phyloP scores from a whole-genome alignment of 1,140 invertebrate genomes.

The Ceratoteleas bidentatus region DNA sequence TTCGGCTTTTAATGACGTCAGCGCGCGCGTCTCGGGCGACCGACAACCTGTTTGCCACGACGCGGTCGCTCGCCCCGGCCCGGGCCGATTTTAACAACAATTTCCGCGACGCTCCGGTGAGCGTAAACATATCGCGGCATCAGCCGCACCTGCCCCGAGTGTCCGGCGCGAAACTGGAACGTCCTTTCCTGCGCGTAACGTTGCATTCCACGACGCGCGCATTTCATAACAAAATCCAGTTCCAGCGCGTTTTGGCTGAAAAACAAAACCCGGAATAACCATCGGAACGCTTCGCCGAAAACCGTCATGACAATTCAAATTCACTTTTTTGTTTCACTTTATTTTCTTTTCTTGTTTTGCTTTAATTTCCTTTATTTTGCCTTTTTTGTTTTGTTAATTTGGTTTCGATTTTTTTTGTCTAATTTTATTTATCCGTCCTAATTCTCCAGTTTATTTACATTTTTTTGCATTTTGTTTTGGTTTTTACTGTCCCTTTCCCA shows the following conservation, averaged over 20 bases:
- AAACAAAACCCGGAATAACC: no score
- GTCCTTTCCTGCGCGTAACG: constrained; percentile 21
- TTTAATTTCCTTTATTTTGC: no score
- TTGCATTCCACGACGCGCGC: constrained; percentile 26
- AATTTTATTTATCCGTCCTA: no score
- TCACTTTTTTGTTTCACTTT: no score
- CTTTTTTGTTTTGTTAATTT: no score
- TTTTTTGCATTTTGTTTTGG: constrained; percentile 3
- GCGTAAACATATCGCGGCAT: neutral
- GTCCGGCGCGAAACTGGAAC: constrained; percentile 35
- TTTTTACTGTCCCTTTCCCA: constrained; percentile 29
- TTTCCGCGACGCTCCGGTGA: neutral
- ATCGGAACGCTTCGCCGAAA: no score
- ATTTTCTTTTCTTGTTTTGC: no score
- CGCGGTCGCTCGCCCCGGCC: constrained; percentile 7
- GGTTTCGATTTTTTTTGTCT: no score
- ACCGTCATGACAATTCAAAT: no score
- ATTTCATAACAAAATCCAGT: constrained; percentile 32
- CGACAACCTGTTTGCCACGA: constrained; percentile 33
- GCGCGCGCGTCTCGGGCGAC: constrained; percentile 20
- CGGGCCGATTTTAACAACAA: no score
- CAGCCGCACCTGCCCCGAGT: constrained; percentile 41
- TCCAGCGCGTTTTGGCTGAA: no score
- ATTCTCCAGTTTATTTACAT: no score
- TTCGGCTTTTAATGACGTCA: constrained; percentile 43